Evolutionary conservation across 2,888 invertebrate genomes (phyloP), one percentile per base, ranked within the genome.

Genomic region (Clostera curtula): DNA sequence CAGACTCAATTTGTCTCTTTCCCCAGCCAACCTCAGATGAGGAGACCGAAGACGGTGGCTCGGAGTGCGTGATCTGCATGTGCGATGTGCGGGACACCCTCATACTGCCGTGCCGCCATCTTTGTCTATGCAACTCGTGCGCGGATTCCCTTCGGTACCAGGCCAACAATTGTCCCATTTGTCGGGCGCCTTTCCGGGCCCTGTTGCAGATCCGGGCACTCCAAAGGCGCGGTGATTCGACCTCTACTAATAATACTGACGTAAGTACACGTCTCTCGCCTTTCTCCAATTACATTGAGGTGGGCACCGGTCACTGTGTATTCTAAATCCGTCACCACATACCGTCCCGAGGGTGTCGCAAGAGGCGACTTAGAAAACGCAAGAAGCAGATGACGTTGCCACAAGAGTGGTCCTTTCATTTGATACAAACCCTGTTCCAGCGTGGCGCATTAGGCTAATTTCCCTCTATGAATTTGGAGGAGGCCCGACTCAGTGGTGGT

Each of bases 61-160:
- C 96, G 1, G 99, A 99, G 74, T 99, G 99, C 79, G 98, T 99
- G 17, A 98, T 99, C 61, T 99, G 99, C 72, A 98, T 99, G 97
- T 96, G 96, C 54, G 98, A 99, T 66, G 93, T 96, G 9, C 88
- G 98, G 3, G 98, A 99, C 74, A 99, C 98, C 0, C 85, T 99
- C 27, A 98, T 99, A 55, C 85, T 99, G 54, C 98, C 99, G 1
- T 99, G 99, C 67, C 98, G 99, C 65, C 99, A 99, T 83, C 87
- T 99, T 28, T 99, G 98, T 66, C 85, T 99, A 38, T 99, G 98
- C 75, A 96, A 97, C 77, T 93, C 93, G 1, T 99, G 98, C 77
- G 98, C 98, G 0, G 98, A 98, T 79, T 97, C 97, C 1, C 85
- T 99, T 34, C 88, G 98, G 41, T 98, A 97, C 67, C 96, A 96